Evolutionary conservation across 2,113 vertebrate genomes (phyloP).

Genomic region (Hystrix brachyura): DNA sequence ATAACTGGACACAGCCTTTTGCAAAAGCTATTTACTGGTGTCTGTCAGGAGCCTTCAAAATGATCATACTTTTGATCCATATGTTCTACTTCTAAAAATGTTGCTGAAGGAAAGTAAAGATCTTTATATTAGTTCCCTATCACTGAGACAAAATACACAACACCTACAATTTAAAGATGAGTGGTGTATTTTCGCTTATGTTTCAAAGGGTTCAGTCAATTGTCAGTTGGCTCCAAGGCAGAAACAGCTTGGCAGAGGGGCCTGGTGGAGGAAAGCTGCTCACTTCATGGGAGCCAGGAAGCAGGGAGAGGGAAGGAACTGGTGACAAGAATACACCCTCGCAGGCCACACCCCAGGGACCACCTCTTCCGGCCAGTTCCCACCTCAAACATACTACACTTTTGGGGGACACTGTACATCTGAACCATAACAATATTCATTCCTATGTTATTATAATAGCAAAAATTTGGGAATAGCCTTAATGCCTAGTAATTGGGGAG

Average conservation of each 20-base stretch:
- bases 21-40: not conserved
- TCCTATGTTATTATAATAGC: not conserved
- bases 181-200: not conserved
- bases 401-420: not conserved
- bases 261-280: not conserved
- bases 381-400: not conserved
- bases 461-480: not conserved
- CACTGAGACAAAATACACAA: not conserved
- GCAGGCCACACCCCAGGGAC: not conserved
- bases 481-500: not conserved
- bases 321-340: not conserved
- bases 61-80: not conserved
- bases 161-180: not conserved
- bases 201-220: not conserved
- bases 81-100: not conserved
- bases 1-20: not conserved
- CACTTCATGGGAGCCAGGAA: not conserved
- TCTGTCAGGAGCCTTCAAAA: not conserved
- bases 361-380: not conserved
- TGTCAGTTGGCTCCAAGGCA: not conserved
- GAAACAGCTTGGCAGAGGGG: not conserved
- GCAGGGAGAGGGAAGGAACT: not conserved
- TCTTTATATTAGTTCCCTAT: not conserved
- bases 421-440: not conserved
- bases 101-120: not conserved